Evolutionary conservation across 1,140 invertebrate genomes (phyloP), one percentile per base, ranked within the genome.

Genomic region (Ips nitidus): DNA sequence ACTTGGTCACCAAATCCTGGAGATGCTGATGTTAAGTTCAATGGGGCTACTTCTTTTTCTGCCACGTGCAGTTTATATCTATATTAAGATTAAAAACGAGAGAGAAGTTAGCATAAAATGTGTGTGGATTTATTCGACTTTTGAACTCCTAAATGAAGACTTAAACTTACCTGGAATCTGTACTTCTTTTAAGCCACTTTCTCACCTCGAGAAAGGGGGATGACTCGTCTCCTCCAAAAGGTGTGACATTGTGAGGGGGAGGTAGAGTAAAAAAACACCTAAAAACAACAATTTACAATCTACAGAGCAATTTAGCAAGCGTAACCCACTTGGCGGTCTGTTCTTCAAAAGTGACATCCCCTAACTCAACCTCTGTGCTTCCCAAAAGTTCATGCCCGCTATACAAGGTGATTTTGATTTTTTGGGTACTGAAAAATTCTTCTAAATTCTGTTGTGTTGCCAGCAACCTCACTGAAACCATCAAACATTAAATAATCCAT

Each of bases 371-470:
- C 4, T 71, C 63, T 1, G 77, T 72, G 2, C 57, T 50, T 5
- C 74, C 79, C n/a, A 80, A 65, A 38, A 70, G 69, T 43, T 74
- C 72, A 22, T 60, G 45, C 7, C 78, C 75, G 52, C 58, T 66
- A 64, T 69, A 77, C 39, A 80, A 77, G 45, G 60, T 74, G 3
- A 80, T 70, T 6, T 55, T 42, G 4, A 79, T 74, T 4, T 50
- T 42, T 68, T 78, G 71, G 36, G 73, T 70, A 22, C 68, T 53
- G 45, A 80, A 76, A 65, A 78, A 80, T 6, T 73, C 55, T 1
- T 66, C 64, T 36, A 80, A 57, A 0, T 73, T 69, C n/a, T 70
- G 52, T 47, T 73, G 47, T 40, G 53, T 75, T 2, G 78, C 75
- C 38, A 72, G 50, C 1, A 80, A 57, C 45, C 75, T 76, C 2